These are phyloP conservation scores for Epizoanthus ramosus DNA, from an alignment of 92 coral and sea anemone genomes.

Conservation along the genomic window DNA sequence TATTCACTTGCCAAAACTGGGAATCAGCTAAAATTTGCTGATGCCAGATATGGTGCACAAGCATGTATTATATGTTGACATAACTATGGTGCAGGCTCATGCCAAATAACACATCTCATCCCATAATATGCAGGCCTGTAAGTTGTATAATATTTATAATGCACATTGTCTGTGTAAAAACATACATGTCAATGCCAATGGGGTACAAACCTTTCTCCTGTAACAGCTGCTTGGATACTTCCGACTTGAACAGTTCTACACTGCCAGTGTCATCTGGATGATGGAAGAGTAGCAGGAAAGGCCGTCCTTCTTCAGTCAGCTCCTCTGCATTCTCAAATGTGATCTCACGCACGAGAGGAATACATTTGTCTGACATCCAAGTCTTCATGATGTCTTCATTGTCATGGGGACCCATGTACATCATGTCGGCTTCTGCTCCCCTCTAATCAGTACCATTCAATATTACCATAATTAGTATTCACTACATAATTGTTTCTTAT, in stretches of 20 bases:
- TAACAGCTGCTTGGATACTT: slow-evolving; percentile 83
- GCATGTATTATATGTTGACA: too few relatives aligned
- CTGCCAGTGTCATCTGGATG: slow-evolving; percentile 86
- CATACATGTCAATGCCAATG: too few relatives aligned
- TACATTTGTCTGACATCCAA: slow-evolving; percentile 94
- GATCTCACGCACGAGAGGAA: slow-evolving; percentile 93
- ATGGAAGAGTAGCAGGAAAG: slow-evolving; percentile 87
- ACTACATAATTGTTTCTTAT: too few relatives aligned
- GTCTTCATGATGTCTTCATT: slow-evolving; percentile 68
- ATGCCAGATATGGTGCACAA: too few relatives aligned
- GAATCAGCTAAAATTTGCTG: too few relatives aligned
- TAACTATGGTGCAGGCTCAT: too few relatives aligned
- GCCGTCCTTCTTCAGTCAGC: slow-evolving; percentile 93
- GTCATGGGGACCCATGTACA: slow-evolving; percentile 72
- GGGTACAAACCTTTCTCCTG: slow-evolving; percentile 76
- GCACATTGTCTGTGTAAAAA: not conserved
- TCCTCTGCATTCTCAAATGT: slow-evolving; percentile 99
- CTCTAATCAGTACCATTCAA: slow-evolving; percentile 23
- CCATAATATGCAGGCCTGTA: too few relatives aligned
- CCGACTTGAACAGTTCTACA: slow-evolving; percentile 70
- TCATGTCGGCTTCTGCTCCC: slow-evolving; percentile 72
- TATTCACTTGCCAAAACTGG: too few relatives aligned
- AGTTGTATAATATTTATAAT: too few relatives aligned
- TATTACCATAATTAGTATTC: not conserved
- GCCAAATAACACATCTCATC: too few relatives aligned